Evolutionary conservation across 2,113 vertebrate genomes (phyloP), one percentile per base, ranked within the genome.

Genomic region (Perca fluviatilis): DNA sequence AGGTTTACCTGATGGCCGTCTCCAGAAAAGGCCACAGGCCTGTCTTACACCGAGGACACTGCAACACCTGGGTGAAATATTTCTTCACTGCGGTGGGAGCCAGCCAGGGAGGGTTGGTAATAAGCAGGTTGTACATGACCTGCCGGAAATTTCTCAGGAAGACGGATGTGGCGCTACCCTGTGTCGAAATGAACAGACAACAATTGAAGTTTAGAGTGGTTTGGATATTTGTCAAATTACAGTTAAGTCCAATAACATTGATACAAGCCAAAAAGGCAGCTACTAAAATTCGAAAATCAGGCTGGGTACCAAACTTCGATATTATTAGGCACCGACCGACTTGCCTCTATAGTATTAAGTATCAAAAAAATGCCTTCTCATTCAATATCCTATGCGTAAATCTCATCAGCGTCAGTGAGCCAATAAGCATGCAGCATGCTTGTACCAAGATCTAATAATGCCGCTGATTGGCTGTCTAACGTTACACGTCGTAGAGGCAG

Each of bases 11-110:
- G 86, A 97, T 93, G 74, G 97, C 95, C 2, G 92, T 93, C 85
- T 98, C 95, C 13, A 98, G 76, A 7, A 97, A 95, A 69, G 96
- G 90, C 97, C 97, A 98, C 1, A 95, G 85, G 57, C 97, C 97
- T 25, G 70, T 93, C 88, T 96, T 96, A 91, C 98, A 99, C 54
- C 89, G 25, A 73, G 98, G 98, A 93, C 98, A 99, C 85, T 99
- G 98, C 91, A 99, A 93, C 89, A 98, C 82, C 70, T 96, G 91
- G 68, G 95, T 84, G 21, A 96, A 99, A 86, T 97, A 99, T 11
- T 87, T 94, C 63, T 88, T 95, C 60, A 95, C 91, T 75, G 91
- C 92, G 19, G 67, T 83, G 1, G 93, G 73, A 9, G 94, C 96
- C 66, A 96, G 92, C 97, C 97, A 98, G 21, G 98, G 96, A 88